Conservation (phyloP, 2,888 invertebrate species). For the Thalpophila matura region DNA sequence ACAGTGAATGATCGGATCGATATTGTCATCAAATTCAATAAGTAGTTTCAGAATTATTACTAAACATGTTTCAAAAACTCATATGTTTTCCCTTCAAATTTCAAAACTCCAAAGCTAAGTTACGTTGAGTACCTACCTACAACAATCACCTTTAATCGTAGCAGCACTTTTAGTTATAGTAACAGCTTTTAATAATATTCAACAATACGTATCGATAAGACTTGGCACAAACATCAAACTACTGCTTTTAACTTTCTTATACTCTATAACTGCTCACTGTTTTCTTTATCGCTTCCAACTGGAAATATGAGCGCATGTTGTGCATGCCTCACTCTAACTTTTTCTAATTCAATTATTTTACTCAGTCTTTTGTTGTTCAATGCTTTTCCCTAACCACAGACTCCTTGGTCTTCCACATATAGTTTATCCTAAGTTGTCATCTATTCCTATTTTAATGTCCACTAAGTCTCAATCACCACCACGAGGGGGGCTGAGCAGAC, state of each 20-base stretch:
- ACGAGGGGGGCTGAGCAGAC: no score
- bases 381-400: slow-evolving; percentile 17
- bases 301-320: slow-evolving; percentile 38
- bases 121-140: slow-evolving; percentile 50
- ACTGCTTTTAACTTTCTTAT: slow-evolving; percentile 54
- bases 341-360: slow-evolving; percentile 31
- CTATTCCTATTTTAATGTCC: no score
- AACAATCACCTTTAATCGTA: slow-evolving; percentile 53
- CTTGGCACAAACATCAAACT: slow-evolving; percentile 51
- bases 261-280: slow-evolving; percentile 17
- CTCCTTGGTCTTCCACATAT: no score
- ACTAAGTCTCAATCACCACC: no score
- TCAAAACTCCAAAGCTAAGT: slow-evolving; percentile 50
- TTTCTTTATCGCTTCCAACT: slow-evolving; percentile 35
- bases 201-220: slow-evolving; percentile 58
- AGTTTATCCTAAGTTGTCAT: no score
- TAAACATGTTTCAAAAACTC: slow-evolving; percentile 8
- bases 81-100: slow-evolving; percentile 48
- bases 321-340: slow-evolving; percentile 13
- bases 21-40: background rate
- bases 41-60: slow-evolving; percentile 6
- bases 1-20: background rate
- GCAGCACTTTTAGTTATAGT: slow-evolving; percentile 54
- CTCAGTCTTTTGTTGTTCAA: slow-evolving; percentile 20
- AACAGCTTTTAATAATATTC: slow-evolving; percentile 61